These are phyloP conservation scores for Tupaia chinensis DNA, from an alignment of 2,113 vertebrate species.

Conservation along the genomic window DNA sequence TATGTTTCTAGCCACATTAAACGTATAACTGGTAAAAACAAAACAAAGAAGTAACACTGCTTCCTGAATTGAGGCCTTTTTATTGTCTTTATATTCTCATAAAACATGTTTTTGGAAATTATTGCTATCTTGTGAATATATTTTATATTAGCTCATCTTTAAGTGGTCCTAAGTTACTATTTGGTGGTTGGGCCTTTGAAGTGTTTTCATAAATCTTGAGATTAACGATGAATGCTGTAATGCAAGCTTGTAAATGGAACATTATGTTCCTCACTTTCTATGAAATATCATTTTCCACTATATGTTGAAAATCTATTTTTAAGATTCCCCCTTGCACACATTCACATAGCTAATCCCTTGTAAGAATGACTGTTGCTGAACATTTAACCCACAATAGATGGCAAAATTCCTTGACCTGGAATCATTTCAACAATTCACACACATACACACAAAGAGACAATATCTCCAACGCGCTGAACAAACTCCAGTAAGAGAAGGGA, in stretches of 20 bases:
- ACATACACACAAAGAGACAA: background rate
- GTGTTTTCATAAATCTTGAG: slow-evolving; percentile 66
- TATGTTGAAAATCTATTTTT: slow-evolving; percentile 41
- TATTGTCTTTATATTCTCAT: background rate
- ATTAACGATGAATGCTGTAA: slow-evolving; percentile 14
- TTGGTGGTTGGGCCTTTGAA: slow-evolving; percentile 49
- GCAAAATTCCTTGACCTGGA: background rate
- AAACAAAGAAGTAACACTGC: background rate
- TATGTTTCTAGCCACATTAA: background rate
- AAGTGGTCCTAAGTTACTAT: slow-evolving; percentile 41
- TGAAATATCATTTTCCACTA: slow-evolving; percentile 18
- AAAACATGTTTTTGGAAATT: background rate
- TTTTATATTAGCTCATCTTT: slow-evolving; percentile 24
- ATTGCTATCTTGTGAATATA: background rate
- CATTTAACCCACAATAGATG: slow-evolving; percentile 1
- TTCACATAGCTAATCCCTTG: background rate
- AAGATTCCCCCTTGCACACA: background rate
- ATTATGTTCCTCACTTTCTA: background rate
- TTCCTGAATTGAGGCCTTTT: slow-evolving; percentile 11
- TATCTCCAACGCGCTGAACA: background rate
- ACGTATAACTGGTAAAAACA: background rate
- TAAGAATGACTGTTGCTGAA: background rate
- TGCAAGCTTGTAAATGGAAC: background rate
- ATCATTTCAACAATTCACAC: slow-evolving; percentile 17
- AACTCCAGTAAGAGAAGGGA: background rate